Evolutionary conservation across 2,113 vertebrate species (phyloP).

Genomic region (Protobothrops mucrosquamatus): DNA sequence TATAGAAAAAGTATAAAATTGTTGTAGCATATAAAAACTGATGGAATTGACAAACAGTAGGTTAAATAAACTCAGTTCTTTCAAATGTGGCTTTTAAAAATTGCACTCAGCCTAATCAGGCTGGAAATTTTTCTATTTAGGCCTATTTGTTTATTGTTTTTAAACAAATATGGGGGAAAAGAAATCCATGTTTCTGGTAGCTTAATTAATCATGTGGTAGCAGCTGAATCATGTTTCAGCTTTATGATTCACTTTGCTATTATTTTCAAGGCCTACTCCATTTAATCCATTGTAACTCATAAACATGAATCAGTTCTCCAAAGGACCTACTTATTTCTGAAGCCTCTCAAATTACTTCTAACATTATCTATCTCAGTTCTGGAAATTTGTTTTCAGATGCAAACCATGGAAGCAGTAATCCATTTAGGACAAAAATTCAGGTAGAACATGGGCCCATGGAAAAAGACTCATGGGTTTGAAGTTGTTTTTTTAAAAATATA

Average conservation of each 20-base stretch:
- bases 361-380: background rate
- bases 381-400: background rate
- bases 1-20: background rate
- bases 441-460: background rate
- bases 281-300: background rate
- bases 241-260: background rate
- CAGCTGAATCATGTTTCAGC: constrained; percentile 3
- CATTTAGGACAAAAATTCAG: background rate
- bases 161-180: background rate
- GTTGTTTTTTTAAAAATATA: background rate
- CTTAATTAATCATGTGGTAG: constrained; percentile 8
- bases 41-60: background rate
- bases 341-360: fast-evolving
- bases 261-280: background rate
- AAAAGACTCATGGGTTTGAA: fast-evolving
- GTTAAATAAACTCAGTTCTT: background rate
- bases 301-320: constrained; percentile 12
- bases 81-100: background rate
- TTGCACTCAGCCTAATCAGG: background rate
- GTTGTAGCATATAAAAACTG: background rate
- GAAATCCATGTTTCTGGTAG: constrained; percentile 17
- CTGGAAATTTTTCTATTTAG: background rate
- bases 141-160: background rate
- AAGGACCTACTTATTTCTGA: background rate
- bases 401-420: background rate